Conservation (phyloP, 2,113 vertebrate species). For the Chlorocebus sabaeus region DNA sequence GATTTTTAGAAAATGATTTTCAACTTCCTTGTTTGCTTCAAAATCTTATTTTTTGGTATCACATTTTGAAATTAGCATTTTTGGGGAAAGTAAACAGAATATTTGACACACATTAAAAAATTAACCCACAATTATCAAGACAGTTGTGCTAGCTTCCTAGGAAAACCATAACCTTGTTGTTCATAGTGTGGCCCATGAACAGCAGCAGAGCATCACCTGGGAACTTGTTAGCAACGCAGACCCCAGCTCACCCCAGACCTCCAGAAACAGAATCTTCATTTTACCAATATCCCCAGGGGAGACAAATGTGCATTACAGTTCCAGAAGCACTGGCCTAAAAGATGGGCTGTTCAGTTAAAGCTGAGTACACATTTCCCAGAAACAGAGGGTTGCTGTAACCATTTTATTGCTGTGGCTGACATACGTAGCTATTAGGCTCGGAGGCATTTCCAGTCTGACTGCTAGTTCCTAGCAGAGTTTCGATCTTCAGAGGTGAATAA, state of each 20-base stretch:
- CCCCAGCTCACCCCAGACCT: not conserved
- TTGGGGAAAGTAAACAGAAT: not conserved
- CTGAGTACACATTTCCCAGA: not conserved
- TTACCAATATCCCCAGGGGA: not conserved
- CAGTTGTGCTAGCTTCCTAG: not conserved
- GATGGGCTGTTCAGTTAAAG: not conserved
- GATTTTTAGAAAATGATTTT: conserved; percentile 15
- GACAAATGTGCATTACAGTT: not conserved
- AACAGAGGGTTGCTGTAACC: not conserved
- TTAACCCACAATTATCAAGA: not conserved
- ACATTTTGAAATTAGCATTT: conserved; percentile 18
- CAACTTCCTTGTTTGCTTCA: not conserved
- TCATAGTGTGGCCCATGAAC: not conserved
- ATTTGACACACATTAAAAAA: not conserved
- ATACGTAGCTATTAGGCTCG: not conserved
- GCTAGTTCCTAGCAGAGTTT: not conserved
- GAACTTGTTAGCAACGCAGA: not conserved
- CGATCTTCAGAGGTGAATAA: not conserved
- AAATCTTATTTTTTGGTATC: not conserved
- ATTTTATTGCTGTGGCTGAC: not conserved
- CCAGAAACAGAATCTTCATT: not conserved
- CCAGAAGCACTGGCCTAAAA: not conserved
- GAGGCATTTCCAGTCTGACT: not conserved
- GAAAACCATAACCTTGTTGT: not conserved
- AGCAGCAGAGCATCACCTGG: not conserved